phyloP scores from a whole-genome alignment of 1,140 invertebrate genomes.

The Colletes latitarsis region DNA sequence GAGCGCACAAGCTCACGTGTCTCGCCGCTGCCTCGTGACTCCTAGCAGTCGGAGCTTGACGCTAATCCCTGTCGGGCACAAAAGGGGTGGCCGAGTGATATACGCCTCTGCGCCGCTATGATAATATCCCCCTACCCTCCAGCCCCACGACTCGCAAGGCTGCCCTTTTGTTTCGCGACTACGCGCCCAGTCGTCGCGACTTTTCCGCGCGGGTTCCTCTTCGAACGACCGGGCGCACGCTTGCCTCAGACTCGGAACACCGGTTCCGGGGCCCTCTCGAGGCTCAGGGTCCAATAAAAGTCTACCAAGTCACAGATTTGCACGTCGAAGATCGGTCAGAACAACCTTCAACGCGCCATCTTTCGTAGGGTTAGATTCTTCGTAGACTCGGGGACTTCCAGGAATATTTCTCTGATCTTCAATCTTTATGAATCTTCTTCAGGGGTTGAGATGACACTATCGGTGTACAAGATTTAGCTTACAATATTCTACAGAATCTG shows the following conservation, averaged over 20 bases:
- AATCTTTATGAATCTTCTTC: no score
- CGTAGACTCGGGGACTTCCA: no score
- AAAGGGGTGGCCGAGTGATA: conserved; percentile 78
- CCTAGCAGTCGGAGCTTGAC: conserved; percentile 75
- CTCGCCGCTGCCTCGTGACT: conserved; percentile 67
- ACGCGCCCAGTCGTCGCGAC: conserved; percentile 14
- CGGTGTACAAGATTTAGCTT: no score
- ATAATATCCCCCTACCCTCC: conserved; percentile 74
- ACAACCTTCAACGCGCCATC: no score
- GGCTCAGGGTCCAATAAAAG: no score
- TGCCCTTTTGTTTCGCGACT: conserved; percentile 56
- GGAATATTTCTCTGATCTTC: no score
- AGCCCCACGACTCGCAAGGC: conserved; percentile 26
- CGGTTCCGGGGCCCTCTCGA: neutral
- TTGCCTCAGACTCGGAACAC: neutral
- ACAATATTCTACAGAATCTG: no score
- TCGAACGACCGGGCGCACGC: neutral
- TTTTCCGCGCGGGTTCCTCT: neutral
- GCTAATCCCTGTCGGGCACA: conserved; percentile 77
- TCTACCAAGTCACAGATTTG: no score
- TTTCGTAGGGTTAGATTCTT: no score
- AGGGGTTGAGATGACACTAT: no score
- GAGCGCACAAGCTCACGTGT: conserved; percentile 44
- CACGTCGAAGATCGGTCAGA: no score
- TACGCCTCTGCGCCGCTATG: conserved; percentile 77